Evolutionary conservation across 2,797 vertebrate genomes (phyloP), one percentile per base, ranked within the genome.

Genomic region (Sebastes hubbsi): DNA sequence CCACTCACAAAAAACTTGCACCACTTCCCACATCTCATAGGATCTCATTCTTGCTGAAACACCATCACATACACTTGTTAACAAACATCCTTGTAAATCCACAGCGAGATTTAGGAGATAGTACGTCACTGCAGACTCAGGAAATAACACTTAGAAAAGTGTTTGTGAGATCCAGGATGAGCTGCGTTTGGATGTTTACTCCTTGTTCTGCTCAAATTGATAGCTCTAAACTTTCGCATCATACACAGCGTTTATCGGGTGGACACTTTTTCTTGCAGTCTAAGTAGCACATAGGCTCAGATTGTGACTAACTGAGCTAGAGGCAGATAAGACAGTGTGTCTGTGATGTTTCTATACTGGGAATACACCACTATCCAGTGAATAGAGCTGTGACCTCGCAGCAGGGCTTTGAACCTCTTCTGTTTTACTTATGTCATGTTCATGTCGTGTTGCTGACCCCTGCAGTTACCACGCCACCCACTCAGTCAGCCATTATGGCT

Each of bases 401-500:
- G 11, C 58, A 8, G 27, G n/a, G 68, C 69, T 64, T 42, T 75
- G 64, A 76, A 38, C 74, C 24, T 5, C 29, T 52, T 72, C 60
- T 38, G 32, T 42, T 73, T 70, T 49, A 60, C 36, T 68, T n/a
- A n/a, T 69, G 64, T 82, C 63, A 20, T 59, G 71, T 64, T 60
- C 36, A n/a, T 27, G 65, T 72, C 11, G 4, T 72, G 54, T 29
- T 16, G 12, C 59, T 71, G 65, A 84, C 70, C 85, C 64, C 78
- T 52, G 62, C 58, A 58, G 75, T 72, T 59, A 58, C 54, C 46
- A 63, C n/a, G 3, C 74, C 71, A 27, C 76, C 78, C 77, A 82
- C 83, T 73, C 80, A 29, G 59, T 65, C 78, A 68, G 55, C 70
- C 56, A 72, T 85, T 68, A 79, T 7, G 22, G 72, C 82, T 76